Evolutionary conservation across 2,113 vertebrate species (phyloP).

Genomic region (Xiphophorus couchianus): DNA sequence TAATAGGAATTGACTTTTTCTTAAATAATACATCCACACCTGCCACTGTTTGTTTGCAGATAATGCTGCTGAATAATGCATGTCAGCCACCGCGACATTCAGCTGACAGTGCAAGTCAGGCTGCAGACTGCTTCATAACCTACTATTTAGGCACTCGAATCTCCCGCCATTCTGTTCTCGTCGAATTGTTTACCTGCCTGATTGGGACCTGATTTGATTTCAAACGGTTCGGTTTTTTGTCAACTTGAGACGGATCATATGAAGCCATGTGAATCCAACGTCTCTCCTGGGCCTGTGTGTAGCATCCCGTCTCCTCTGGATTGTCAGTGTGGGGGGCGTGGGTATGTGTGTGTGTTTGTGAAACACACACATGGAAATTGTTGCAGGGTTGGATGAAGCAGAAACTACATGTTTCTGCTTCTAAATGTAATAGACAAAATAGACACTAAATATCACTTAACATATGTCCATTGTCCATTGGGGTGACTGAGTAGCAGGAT

Average conservation of each 20-base stretch:
- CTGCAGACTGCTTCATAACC: constrained; percentile 10
- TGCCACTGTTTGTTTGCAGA: constrained; percentile 75
- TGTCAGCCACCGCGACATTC: constrained; percentile 48
- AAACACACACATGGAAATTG: not conserved
- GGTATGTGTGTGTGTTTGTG: not conserved
- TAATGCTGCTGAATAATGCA: constrained; percentile 72
- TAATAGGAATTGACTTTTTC: constrained; percentile 71
- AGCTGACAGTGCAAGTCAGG: constrained; percentile 12
- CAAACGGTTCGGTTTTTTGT: not conserved
- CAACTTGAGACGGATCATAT: constrained; percentile 11
- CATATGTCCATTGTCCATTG: too few species aligned
- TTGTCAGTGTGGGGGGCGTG: not conserved
- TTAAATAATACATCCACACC: constrained; percentile 78
- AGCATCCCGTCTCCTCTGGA: not conserved
- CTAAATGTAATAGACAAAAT: too few species aligned
- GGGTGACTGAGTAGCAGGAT: too few species aligned
- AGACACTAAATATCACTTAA: not conserved
- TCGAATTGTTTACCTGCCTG: not conserved
- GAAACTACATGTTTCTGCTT: constrained; percentile 15
- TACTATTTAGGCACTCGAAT: not conserved
- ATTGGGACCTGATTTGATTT: not conserved
- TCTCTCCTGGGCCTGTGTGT: not conserved
- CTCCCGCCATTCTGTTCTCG: not conserved
- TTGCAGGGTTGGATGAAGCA: constrained; percentile 26
- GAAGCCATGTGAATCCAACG: constrained; percentile 1